A percentile compares a stretch with the other conserved stretches of the same genome.
Evolutionary conservation across 2,113 vertebrate species (phyloP).

Genomic region (Accipiter virgatus): DNA sequence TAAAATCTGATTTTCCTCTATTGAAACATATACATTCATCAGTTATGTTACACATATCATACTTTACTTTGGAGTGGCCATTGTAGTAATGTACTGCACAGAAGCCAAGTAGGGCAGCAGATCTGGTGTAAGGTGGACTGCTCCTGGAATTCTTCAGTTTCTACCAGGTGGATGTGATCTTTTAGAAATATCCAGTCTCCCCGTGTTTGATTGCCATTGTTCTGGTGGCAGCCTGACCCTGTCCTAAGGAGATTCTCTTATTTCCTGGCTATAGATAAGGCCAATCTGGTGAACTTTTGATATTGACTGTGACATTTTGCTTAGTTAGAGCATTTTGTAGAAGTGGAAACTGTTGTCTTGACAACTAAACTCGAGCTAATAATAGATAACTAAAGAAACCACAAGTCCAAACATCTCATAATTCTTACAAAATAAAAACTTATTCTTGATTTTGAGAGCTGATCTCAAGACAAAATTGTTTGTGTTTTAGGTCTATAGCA

Average conservation of each 20-base stretch:
- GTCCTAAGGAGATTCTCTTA: not conserved
- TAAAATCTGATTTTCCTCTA: not conserved
- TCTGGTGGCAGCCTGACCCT: not conserved
- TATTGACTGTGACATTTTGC: not conserved
- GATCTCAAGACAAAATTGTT: not conserved
- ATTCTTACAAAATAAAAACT: not conserved
- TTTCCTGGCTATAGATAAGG: not conserved
- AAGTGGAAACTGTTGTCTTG: conserved; percentile 58
- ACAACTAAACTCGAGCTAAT: conserved; percentile 53
- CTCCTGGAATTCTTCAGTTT: not conserved
- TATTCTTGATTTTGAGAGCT: not conserved
- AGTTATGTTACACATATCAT: fast-evolving
- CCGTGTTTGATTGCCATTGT: not conserved
- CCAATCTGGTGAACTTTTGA: not conserved
- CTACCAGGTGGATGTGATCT: not conserved
- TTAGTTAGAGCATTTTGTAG: conserved; percentile 7
- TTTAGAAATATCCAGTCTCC: not conserved
- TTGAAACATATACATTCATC: not conserved
- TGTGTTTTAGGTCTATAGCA: not conserved
- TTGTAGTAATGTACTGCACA: not conserved
- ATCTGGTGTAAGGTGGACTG: not conserved
- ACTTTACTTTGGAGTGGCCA: not conserved
- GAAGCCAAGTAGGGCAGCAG: not conserved
- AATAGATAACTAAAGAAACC: conserved; percentile 51
- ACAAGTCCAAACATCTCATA: not conserved